Evolutionary conservation across 2,797 vertebrate genomes (phyloP).

Genomic region (Protonibea diacanthus): DNA sequence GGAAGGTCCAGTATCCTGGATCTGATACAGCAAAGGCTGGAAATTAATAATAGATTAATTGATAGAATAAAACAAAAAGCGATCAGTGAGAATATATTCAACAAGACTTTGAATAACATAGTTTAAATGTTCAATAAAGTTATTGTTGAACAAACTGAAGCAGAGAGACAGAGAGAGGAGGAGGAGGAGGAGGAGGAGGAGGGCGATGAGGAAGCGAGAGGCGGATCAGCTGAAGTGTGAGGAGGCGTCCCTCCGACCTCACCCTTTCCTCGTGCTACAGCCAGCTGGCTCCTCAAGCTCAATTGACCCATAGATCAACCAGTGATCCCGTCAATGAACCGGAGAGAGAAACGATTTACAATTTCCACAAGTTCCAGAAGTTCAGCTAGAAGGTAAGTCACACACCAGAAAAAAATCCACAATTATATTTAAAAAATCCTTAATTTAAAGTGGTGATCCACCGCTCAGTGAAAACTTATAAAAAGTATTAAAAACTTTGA

Average conservation of each 20-base stretch:
- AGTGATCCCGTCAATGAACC: no score
- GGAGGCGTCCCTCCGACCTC: neutral
- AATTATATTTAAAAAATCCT: neutral
- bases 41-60: no score
- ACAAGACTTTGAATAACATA: no score
- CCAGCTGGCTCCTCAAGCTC: neutral
- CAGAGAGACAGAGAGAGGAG: neutral
- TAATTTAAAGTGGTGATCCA: no score
- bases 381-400: conserved; percentile 6
- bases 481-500: neutral
- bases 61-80: no score
- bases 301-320: neutral
- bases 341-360: no score
- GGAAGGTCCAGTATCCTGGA: no score
- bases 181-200: neutral
- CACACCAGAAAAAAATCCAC: neutral
- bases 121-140: neutral
- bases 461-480: neutral
- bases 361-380: no score
- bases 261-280: neutral
- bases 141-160: neutral
- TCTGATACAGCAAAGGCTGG: no score
- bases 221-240: neutral
- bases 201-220: neutral
- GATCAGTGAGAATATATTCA: no score